Evolutionary conservation across 2,888 invertebrate species (phyloP).

Genomic region (Limnephilus lunatus): DNA sequence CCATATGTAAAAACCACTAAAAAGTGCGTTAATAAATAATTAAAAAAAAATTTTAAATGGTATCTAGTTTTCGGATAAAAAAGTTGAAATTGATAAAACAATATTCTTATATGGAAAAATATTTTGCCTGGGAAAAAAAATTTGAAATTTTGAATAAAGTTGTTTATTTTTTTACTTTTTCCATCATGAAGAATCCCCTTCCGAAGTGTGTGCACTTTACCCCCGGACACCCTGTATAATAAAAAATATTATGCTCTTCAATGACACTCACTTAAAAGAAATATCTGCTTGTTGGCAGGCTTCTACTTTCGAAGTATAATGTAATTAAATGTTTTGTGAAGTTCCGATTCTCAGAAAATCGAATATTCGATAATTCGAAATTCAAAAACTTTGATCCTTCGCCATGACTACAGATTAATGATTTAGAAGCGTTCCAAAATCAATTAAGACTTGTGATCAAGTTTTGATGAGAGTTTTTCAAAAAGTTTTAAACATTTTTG

Average conservation of each 20-base stretch:
- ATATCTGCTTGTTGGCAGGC: neutral
- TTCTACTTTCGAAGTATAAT: neutral
- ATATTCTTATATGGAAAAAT: no score
- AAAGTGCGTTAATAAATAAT: no score
- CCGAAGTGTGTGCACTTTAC: no score
- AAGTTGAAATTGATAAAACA: no score
- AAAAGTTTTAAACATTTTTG: neutral
- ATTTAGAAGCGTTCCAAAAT: neutral
- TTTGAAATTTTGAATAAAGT: no score
- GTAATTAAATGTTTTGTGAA: neutral
- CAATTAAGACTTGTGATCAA: neutral
- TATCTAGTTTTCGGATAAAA: no score
- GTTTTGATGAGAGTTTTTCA: neutral
- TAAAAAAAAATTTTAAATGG: no score
- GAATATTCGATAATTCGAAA: neutral
- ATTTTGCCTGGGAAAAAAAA: no score
- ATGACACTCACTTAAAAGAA: neutral
- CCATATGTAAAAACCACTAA: no score
- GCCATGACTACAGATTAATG: neutral
- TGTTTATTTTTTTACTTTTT: no score
- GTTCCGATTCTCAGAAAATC: neutral
- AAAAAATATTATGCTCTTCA: neutral
- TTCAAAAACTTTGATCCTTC: neutral
- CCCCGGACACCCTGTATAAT: no score
- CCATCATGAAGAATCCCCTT: no score